These are phyloP conservation scores for Xestia rhomboidea DNA, from an alignment of 2,888 invertebrate species.

Conservation along the genomic window DNA sequence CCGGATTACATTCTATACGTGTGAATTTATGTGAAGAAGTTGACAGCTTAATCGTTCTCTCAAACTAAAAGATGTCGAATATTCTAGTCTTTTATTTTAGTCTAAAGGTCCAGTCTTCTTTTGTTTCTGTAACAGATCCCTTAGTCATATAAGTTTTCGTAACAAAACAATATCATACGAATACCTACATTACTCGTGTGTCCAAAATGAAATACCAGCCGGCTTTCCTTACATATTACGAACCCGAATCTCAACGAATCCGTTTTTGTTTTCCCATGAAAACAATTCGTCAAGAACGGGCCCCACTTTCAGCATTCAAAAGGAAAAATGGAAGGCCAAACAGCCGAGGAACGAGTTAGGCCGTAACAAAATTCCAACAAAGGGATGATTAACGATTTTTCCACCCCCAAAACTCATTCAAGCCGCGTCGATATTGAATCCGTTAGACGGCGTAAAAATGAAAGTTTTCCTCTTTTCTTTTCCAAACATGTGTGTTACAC, in stretches of 20 bases:
- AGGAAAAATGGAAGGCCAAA: constrained; percentile 89
- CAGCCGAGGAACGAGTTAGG: constrained; percentile 90
- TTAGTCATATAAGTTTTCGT: constrained; percentile 44
- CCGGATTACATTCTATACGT: constrained; percentile 56
- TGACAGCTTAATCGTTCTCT: constrained; percentile 45
- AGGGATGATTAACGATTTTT: constrained; percentile 91
- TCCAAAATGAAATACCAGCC: constrained; percentile 52
- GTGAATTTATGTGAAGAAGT: constrained; percentile 54
- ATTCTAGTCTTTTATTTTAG: constrained; percentile 32
- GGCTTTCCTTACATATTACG: constrained; percentile 70
- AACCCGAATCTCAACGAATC: constrained; percentile 73
- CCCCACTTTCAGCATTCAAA: constrained; percentile 86
- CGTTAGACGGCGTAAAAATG: constrained; percentile 90
- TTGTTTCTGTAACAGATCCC: constrained; percentile 38
- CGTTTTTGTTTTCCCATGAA: constrained; percentile 84
- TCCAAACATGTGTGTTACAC: constrained; percentile 80
- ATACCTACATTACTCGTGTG: constrained; percentile 45
- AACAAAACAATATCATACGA: constrained; percentile 55
- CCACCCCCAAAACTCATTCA: constrained; percentile 88
- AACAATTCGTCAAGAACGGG: constrained; percentile 89
- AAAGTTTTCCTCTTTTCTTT: constrained; percentile 88
- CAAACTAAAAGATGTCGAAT: constrained; percentile 31
- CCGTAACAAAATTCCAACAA: constrained; percentile 90
- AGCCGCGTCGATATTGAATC: constrained; percentile 90
- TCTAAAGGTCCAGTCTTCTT: constrained; percentile 19